A percentile compares a stretch with the other conserved stretches of the same genome.
phyloP scores from a whole-genome alignment of 2,113 vertebrate genomes.

The Siniperca chuatsi region DNA sequence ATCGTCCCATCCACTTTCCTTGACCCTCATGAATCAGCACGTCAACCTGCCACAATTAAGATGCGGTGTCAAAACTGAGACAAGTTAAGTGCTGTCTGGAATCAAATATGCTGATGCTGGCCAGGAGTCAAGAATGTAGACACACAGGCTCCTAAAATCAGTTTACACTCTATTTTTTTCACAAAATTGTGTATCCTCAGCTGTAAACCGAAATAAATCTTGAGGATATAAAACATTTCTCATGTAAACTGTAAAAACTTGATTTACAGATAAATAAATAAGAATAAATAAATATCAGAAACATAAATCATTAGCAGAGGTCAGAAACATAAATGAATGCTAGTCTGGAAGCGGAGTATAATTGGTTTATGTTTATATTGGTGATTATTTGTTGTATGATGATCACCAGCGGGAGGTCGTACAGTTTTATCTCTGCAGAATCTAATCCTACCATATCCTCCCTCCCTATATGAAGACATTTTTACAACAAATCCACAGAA shows the following conservation, averaged over 20 bases:
- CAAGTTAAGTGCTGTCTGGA: constrained; percentile 7
- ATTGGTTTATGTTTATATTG: constrained; percentile 45
- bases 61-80: constrained; percentile 9
- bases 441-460: constrained; percentile 17
- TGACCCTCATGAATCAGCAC: constrained; percentile 45
- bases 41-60: constrained; percentile 12
- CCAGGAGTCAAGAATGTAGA: neutral
- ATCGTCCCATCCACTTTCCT: constrained; percentile 25
- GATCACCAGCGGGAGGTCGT: constrained; percentile 40
- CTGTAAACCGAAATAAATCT: constrained; percentile 12
- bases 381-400: constrained; percentile 42
- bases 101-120: constrained; percentile 15
- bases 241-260: neutral
- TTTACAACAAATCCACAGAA: constrained; percentile 22
- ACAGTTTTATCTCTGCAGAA: constrained; percentile 29
- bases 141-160: constrained; percentile 4
- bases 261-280: constrained; percentile 22
- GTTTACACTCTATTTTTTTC: neutral
- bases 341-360: neutral
- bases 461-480: constrained; percentile 3
- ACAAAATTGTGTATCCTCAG: neutral
- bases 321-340: constrained; percentile 26
- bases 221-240: neutral
- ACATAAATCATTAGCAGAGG: constrained; percentile 18
- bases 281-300: constrained; percentile 5